Conservation (phyloP, 2,113 vertebrate genomes). For the Gopherus flavomarginatus region DNA sequence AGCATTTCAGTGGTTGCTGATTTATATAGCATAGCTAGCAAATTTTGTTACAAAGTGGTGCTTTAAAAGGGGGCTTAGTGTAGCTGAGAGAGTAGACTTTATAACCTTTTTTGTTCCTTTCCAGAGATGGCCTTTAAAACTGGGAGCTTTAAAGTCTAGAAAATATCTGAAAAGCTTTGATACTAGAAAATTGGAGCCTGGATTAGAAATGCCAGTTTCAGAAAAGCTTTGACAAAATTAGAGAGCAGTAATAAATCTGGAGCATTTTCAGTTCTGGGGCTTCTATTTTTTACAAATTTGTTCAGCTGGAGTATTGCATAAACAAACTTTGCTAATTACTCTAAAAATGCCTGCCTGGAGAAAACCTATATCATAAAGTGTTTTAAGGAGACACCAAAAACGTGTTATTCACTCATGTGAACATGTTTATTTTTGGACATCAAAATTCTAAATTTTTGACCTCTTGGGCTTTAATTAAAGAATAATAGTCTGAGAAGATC, state of each 20-base stretch:
- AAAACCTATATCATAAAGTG: neutral
- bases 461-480: neutral
- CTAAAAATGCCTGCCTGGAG: neutral
- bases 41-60: conserved; percentile 40
- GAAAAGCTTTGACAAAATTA: conserved; percentile 17
- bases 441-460: neutral
- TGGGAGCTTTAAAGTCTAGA: neutral
- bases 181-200: neutral
- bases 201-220: conserved; percentile 30
- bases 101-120: conserved; percentile 2
- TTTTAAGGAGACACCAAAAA: neutral
- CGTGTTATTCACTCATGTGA: neutral
- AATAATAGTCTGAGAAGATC: accelerated
- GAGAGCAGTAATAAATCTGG: neutral
- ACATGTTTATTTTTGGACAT: neutral
- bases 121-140: neutral
- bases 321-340: neutral
- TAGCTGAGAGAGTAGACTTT: neutral
- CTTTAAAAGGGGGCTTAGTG: conserved; percentile 47
- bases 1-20: conserved; percentile 39
- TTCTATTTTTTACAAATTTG: neutral
- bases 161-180: conserved; percentile 29
- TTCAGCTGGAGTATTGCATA: neutral
- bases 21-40: conserved; percentile 44
- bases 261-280: conserved; percentile 2